Base-by-base conservation (phyloP, 2,797 vertebrate species). In the Eremophila alpestris region DNA sequence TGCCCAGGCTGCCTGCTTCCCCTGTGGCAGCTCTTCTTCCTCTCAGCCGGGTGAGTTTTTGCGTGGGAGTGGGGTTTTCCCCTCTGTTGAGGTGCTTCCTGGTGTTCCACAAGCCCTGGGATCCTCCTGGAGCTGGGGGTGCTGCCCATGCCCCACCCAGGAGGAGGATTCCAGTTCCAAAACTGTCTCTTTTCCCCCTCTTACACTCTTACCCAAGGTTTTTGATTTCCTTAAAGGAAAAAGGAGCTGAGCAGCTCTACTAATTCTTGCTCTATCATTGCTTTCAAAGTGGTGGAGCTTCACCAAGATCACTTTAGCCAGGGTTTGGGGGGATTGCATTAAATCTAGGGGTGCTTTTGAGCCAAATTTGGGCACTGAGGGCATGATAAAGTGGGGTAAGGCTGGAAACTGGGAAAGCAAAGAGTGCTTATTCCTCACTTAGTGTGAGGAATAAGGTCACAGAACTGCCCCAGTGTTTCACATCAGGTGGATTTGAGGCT, bases 11-110 rank as follows among this genome's bases (percentile, higher is more conserved):
- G 98, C 98, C 38, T 99, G 99, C 79, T 99, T 99, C 68, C 98
- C 98, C 56, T 99, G 99, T 6, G 98, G 99, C 59, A 99, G 98
- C 94, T 98, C 98, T 6, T 99, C 99, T 46, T 98, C 95, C 48
- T 99, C 99, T 38, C 67, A 83, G 71, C 87, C 97, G 36, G 99
- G 99, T 99, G 76, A 97, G 95, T 83, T 24, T 20, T n/a, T 17
- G 9, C 13, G n/a, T 9, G 10, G 16, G 13, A 15, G 27, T 16
- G 36, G 55, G 18, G 8, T 23, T 55, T 45, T 26, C 36, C 19
- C 16, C 26, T 55, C 46, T 68, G 4, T 9, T 38, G 13, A 41
- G 34, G 20, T 3, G 6, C 60, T 84, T 45, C 14, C 4, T 2
- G 2, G 7, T 7, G 12, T 52, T 59, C 38, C 29, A 17, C 36